These are phyloP conservation scores for Amphiprion ocellaris DNA, from an alignment of 2,113 vertebrate genomes.

Conservation along the genomic window DNA sequence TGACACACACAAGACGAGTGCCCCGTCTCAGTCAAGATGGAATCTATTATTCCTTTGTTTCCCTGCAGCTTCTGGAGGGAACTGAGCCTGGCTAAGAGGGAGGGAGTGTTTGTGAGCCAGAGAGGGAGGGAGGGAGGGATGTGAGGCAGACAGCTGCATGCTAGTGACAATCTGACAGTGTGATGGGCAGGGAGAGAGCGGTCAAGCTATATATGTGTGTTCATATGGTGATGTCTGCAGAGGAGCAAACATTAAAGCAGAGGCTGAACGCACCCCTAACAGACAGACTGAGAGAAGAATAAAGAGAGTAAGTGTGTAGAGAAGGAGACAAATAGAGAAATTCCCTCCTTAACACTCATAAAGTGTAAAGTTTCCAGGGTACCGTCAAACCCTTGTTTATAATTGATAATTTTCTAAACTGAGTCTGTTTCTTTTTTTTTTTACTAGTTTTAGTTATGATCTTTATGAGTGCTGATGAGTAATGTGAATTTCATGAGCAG, in stretches of 20 bases:
- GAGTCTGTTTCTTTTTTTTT: background rate
- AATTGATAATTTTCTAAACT: background rate
- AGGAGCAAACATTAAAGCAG: slow-evolving; percentile 24
- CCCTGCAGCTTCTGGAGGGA: slow-evolving; percentile 67
- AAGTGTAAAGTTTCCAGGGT: background rate
- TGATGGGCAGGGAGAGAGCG: background rate
- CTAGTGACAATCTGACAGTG: background rate
- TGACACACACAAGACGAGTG: slow-evolving; percentile 21
- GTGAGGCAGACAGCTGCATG: slow-evolving; percentile 26
- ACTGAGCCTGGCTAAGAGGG: slow-evolving; percentile 31
- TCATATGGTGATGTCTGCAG: slow-evolving; percentile 16
- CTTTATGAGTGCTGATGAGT: background rate
- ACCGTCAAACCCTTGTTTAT: background rate
- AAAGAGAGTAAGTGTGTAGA: background rate
- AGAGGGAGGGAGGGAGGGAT: background rate
- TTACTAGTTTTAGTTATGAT: background rate
- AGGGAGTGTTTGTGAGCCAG: slow-evolving; percentile 2
- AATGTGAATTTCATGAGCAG: background rate
- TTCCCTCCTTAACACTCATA: background rate
- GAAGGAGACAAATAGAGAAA: background rate
- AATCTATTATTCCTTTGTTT: slow-evolving; percentile 77
- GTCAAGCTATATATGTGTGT: slow-evolving; percentile 19
- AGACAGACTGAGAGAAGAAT: background rate
- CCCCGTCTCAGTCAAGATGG: slow-evolving; percentile 65
- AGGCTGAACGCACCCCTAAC: slow-evolving; percentile 18